Conservation (phyloP, 2,113 vertebrate species). For the Hemiprocne comata region DNA sequence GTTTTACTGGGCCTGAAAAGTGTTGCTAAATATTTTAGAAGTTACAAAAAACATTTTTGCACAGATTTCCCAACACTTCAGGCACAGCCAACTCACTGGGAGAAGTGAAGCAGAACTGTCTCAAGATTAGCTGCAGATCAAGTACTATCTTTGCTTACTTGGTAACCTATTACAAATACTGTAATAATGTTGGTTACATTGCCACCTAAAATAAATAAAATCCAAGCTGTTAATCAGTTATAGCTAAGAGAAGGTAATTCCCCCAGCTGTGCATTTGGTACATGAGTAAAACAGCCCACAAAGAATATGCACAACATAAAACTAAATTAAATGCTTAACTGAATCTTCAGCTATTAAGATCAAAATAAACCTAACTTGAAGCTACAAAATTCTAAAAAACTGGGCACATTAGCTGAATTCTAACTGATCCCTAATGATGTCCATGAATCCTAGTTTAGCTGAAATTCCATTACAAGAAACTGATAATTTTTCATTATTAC, state of each 20-base stretch:
- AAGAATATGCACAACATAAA: background rate
- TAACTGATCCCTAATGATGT: background rate
- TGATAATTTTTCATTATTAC: background rate
- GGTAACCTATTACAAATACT: background rate
- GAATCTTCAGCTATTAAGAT: background rate
- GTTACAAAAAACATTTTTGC: background rate
- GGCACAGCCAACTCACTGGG: background rate
- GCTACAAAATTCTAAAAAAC: background rate
- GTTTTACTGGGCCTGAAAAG: background rate
- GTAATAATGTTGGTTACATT: background rate
- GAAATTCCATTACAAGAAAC: slow-evolving; percentile 5
- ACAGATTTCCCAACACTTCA: slow-evolving; percentile 1
- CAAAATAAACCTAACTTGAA: background rate
- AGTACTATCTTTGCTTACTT: background rate
- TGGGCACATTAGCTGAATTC: background rate
- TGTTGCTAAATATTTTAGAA: slow-evolving; percentile 23
- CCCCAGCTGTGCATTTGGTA: background rate
- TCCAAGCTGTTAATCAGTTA: background rate
- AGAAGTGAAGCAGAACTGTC: background rate
- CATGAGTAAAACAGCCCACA: background rate
- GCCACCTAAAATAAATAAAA: background rate
- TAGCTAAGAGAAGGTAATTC: background rate
- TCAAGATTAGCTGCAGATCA: background rate
- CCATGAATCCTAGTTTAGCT: background rate
- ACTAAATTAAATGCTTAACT: background rate